Base-by-base conservation (phyloP, 2,888 invertebrate genomes). In the Altica lythri region DNA sequence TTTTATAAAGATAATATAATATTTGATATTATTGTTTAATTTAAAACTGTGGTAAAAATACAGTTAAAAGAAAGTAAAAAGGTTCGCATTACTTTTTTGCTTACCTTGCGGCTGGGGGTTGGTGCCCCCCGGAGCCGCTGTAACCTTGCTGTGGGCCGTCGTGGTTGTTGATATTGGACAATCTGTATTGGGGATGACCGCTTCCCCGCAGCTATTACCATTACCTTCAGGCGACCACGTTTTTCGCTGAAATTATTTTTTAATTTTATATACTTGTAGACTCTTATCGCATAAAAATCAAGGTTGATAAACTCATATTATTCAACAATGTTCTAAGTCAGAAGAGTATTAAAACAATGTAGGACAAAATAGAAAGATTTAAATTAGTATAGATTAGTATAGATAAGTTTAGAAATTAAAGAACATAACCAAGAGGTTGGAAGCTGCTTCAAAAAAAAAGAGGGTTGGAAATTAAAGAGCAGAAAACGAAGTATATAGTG, bases 131-230 rank as follows among this genome's bases (percentile, higher is more conserved):
- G 83, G 85, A 77, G 90, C 91, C 80, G 86, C 86, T 79, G 86
- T 84, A 80, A 87, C 86, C 79, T 88, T 88, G 81, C 86, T 86
- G 81, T 88, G 88, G 75, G 88, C 86, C 83, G 89, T 86, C 86
- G 89, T 88, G 79, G 85, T 83, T 74, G 79, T 68, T 79, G 78
- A 79, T 77, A 75, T 71, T 74, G 77, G 76, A 54, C 75, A 76
- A 76, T 77, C 75, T 35, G 42, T 47, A 38, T 46, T 46, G 27
- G 50, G 32, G 49, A 44, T 45, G 30, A 50, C 68, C 72, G 73
- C 73, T 74, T 75, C 69, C 19, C 53, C 69, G 79, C 78, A 80
- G 70, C 77, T 79, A 76, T 82, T 82, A 81, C 78, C 82, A 82
- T 83, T 81, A 77, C 82, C 82, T 71, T 83, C 82, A 66, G 80